A percentile compares a stretch with the other conserved stretches of the same genome.
These are phyloP conservation scores for Notodonta ziczac DNA, from an alignment of 2,888 invertebrate genomes.

Conservation along the genomic window DNA sequence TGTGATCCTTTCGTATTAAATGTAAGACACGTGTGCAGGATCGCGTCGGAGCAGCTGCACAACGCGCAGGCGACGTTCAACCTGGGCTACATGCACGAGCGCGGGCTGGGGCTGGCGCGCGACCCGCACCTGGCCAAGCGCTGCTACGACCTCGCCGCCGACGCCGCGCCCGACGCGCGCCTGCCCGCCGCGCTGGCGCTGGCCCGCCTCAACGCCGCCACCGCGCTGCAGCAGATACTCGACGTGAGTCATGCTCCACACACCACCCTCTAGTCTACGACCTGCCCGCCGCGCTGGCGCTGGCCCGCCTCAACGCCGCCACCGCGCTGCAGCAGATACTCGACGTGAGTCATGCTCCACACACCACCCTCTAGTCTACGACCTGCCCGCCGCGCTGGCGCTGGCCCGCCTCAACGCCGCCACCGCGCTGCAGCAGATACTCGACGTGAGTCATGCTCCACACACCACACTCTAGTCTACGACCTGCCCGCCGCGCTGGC, in stretches of 20 bases:
- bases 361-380: too few species aligned
- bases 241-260: conserved; percentile 23
- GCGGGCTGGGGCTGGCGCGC: conserved; percentile 94
- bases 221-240: conserved; percentile 37
- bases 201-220: conserved; percentile 90
- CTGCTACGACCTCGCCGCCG: conserved; percentile 93
- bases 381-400: too few species aligned
- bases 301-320: too few species aligned
- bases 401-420: too few species aligned
- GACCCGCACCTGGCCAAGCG: conserved; percentile 98
- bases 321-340: too few species aligned
- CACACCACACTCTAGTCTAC: too few species aligned
- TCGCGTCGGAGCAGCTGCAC: conserved; percentile 91
- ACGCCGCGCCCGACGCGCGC: conserved; percentile 96
- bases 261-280: background rate
- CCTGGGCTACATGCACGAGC: conserved; percentile 99
- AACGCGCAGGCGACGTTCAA: conserved; percentile 99
- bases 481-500: too few species aligned
- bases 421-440: too few species aligned
- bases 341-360: too few species aligned
- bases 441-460: too few species aligned
- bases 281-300: too few species aligned
- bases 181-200: conserved; percentile 97
- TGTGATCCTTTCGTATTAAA: too few species aligned
- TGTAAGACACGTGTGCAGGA: conserved; percentile 30